phyloP scores from a whole-genome alignment of 1,140 invertebrate species.

The Orchesella cincta region DNA sequence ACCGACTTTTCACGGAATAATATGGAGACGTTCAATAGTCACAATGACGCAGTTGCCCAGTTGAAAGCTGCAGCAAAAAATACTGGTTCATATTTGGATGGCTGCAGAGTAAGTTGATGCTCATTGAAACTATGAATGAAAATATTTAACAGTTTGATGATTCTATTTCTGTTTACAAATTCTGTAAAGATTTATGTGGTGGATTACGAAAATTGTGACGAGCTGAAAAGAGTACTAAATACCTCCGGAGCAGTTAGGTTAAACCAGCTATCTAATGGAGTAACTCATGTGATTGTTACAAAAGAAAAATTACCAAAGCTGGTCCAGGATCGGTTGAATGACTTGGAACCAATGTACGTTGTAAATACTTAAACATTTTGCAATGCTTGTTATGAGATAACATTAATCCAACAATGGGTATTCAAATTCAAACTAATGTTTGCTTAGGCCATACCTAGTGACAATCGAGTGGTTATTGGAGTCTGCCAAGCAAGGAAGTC shows the following conservation, averaged over 20 bases:
- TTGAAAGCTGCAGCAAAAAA: background rate
- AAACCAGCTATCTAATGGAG: conserved; percentile 1
- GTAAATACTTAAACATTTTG: too few species aligned
- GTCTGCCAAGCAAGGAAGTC: conserved; percentile 16
- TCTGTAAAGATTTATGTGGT: background rate
- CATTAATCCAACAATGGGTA: too few species aligned
- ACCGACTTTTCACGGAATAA: background rate
- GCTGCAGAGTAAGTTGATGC: background rate
- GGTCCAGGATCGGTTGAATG: background rate
- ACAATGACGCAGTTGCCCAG: background rate
- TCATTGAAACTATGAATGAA: background rate
- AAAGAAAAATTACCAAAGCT: background rate
- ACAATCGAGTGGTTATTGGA: conserved; percentile 22
- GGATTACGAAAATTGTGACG: conserved; percentile 14
- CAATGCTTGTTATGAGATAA: too few species aligned
- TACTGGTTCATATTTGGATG: conserved; percentile 4
- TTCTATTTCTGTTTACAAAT: background rate
- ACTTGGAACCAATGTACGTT: conserved; percentile 5
- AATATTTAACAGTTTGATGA: background rate
- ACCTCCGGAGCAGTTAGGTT: background rate
- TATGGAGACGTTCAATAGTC: background rate
- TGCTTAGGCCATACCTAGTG: conserved; percentile 18
- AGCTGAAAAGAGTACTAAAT: background rate
- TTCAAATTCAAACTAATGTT: background rate
- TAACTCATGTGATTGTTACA: background rate